Evolutionary conservation across 2,797 vertebrate species (phyloP), one percentile per base, ranked within the genome.

Genomic region (Crypturellus tataupa): DNA sequence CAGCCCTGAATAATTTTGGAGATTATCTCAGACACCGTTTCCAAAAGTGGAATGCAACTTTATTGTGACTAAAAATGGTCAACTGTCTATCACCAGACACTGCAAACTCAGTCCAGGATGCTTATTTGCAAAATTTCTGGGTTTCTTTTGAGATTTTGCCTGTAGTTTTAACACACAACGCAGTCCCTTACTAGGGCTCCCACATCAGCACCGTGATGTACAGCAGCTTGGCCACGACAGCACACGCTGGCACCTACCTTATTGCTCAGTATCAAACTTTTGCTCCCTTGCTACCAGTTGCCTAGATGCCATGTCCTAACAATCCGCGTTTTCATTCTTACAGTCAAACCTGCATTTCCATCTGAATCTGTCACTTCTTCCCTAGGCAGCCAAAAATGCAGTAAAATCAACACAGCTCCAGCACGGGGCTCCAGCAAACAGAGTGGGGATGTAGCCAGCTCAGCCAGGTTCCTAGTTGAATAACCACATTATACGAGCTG

Each of bases 21-120:
- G 51, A 64, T 24, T 29, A 55, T 21, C 20, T 85, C 4, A 1
- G 31, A 3, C 44, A 60, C 24, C 0, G 0, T 51, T 49, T 70
- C 73, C 20, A 4, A 17, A 73, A 68, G n/a, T 6, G 7, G 3
- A 8, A 3, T 59, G 64, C 24, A 18, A 27, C 4, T 14, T 20
- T 14, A 17, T 6, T 8, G 37, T 20, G 1, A 1, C 44, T 35
- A 37, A 78, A 75, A 35, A 29, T 13, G 21, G 12, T 10, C 15
- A 83, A 33, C 14, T 71, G 20, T 23, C 53, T 63, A 24, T 37
- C 18, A 15, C 44, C 24, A 42, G 44, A 51, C 35, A 67, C 29
- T 42, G 51, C 6, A 5, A 2, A 1, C n/a, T 80, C 29, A 31
- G 35, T 12, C 15, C 35, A 65, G 12, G 5, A 16, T 89, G 31